Base-by-base conservation (phyloP, 2,797 vertebrate species). In the Liparis tanakae region DNA sequence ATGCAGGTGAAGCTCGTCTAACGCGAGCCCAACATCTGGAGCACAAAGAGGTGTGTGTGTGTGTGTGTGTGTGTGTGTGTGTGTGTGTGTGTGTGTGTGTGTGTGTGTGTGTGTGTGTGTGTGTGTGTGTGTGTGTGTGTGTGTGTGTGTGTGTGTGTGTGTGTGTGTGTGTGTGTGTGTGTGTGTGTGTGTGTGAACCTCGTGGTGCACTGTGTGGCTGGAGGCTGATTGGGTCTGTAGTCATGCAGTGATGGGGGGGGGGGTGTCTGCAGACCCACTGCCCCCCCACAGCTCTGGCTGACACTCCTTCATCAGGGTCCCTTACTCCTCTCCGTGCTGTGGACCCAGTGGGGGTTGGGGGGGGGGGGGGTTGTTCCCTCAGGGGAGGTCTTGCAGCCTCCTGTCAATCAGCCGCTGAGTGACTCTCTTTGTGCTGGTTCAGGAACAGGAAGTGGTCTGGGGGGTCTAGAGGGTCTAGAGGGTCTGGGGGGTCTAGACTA, bases 391-490 rank as follows among this genome's bases (percentile, higher is more conserved):
- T 88, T 61, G 70, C 79, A 82, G 55, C 68, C 72, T 69, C 62
- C 70, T 86, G 85, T 89, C 87, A 82, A 59, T 87, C 74, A 87
- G 81, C 66, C 14, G 72, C 67, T 67, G 67, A 87, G 85, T 85
- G 85, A 67, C 63, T 84, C 78, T 84, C 76, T 92, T 92, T 94
- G 91, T 93, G 86, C 81, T 69, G 69, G 67, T 76, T 85, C 74
- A 81, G 76, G 70, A 86, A 89, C 80, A 92, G 83, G 90, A 93
- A 87, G 88, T 80, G 44, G 61, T 66, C 63, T 75, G 72, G 86
- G 79, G 73, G 70, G 64, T 70, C 85, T 37, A n/a, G n/a, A n/a
- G n/a, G 25, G 25, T 30, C 25, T 30, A 3, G 25, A 30, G 25
- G 25, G 25, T 30, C 25, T 3, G 25, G 25, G 25, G 3, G 25